phyloP scores from a whole-genome alignment of 2,113 vertebrate genomes.

The Benitochromis conjunctus region DNA sequence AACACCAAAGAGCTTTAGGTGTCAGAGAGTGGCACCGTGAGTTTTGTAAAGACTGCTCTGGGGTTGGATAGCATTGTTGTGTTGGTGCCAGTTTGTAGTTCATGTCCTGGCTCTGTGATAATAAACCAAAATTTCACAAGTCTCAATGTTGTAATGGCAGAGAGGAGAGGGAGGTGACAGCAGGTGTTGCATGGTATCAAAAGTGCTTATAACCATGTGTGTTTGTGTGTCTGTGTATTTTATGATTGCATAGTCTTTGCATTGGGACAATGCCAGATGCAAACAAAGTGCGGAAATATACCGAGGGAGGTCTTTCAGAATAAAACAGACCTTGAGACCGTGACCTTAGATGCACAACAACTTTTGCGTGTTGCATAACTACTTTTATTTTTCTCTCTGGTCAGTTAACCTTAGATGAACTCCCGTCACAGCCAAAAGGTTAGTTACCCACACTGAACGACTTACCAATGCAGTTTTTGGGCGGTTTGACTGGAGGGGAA shows the following conservation, averaged over 20 bases:
- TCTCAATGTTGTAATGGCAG: not conserved
- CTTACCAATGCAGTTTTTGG: not conserved
- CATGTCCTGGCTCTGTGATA: rapidly evolving
- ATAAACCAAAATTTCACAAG: not conserved
- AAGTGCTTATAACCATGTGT: not conserved
- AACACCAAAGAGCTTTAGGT: not conserved
- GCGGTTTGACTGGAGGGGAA: not conserved
- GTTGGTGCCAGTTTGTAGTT: not conserved
- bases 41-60: not conserved
- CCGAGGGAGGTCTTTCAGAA: not conserved
- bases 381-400: not conserved
- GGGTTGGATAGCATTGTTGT: not conserved
- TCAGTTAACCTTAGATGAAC: not conserved
- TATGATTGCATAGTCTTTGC: not conserved
- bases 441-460: rapidly evolving
- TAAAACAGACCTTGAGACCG: not conserved
- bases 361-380: not conserved
- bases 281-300: not conserved
- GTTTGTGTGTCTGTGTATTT: not conserved
- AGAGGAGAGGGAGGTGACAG: not conserved
- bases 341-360: not conserved
- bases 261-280: not conserved
- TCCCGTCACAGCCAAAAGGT: not conserved
- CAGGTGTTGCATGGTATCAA: not conserved
- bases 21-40: not conserved